Percentiles rank a stretch among this genome's conserved stretches.
Evolutionary conservation across 2,888 invertebrate genomes (phyloP).

Genomic region (Lasioglossum calceatum): DNA sequence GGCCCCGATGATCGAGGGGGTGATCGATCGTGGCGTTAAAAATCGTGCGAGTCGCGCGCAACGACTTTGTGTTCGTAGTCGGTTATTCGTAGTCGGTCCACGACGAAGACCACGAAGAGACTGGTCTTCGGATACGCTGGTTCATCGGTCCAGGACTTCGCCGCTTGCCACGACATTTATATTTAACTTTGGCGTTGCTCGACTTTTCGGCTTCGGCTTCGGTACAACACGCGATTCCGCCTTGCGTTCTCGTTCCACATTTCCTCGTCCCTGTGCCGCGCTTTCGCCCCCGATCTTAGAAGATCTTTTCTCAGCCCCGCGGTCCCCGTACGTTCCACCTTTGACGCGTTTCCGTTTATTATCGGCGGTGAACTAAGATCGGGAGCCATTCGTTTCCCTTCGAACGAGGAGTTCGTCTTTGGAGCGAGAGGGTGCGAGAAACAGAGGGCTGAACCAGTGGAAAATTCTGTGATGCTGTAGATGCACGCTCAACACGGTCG

Average conservation of each 20-base stretch:
- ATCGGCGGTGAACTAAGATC: constrained; percentile 53
- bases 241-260: constrained; percentile 50
- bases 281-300: not conserved
- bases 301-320: not conserved
- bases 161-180: constrained; percentile 81
- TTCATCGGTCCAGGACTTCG: constrained; percentile 81
- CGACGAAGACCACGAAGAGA: constrained; percentile 82
- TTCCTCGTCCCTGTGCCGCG: constrained; percentile 45
- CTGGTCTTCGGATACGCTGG: constrained; percentile 75
- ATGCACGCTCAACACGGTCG: not conserved
- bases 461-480: not conserved
- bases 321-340: not conserved
- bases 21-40: constrained; percentile 30
- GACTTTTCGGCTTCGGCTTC: constrained; percentile 50
- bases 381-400: not conserved
- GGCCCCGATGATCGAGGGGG: constrained; percentile 32
- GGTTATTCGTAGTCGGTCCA: constrained; percentile 71
- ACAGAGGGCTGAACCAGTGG: not conserved
- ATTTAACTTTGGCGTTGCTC: constrained; percentile 83
- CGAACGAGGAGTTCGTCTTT: not conserved
- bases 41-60: constrained; percentile 24
- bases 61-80: constrained; percentile 26
- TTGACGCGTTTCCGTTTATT: constrained; percentile 46
- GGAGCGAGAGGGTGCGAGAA: not conserved
- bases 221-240: constrained; percentile 33